These are phyloP conservation scores for Pharmacophagus antenor DNA, from an alignment of 2,888 invertebrate genomes.

Conservation along the genomic window DNA sequence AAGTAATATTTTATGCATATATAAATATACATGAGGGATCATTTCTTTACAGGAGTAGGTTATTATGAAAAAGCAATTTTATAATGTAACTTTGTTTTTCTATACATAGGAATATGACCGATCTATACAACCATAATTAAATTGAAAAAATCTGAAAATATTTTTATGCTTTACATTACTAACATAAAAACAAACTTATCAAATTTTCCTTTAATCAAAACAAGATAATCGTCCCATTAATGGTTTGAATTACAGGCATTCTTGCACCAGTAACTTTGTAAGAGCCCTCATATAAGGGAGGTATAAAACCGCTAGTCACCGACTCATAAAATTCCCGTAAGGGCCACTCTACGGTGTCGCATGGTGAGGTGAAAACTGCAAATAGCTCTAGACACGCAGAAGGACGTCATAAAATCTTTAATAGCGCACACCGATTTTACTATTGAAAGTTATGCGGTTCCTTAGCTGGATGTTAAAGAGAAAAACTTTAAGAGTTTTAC, in stretches of 20 bases:
- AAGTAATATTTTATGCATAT: not conserved
- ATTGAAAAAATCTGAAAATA: no score
- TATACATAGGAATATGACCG: not conserved
- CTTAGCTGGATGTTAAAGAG: not conserved
- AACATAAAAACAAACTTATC: no score
- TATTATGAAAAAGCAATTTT: no score
- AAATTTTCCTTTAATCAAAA: no score
- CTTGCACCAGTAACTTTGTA: conserved; percentile 49
- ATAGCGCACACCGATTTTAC: conserved; percentile 32
- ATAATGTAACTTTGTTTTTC: not conserved
- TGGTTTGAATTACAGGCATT: not conserved
- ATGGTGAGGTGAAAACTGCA: conserved; percentile 46
- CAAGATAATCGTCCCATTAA: not conserved
- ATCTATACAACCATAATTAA: not conserved
- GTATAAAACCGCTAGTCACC: conserved; percentile 66
- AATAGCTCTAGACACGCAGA: conserved; percentile 35
- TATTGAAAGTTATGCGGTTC: conserved; percentile 11
- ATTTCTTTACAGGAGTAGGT: no score
- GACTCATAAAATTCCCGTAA: conserved; percentile 63
- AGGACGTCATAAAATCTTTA: conserved; percentile 36
- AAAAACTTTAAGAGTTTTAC: not conserved
- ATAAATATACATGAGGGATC: not conserved
- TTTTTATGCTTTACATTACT: no score
- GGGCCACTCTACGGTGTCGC: conserved; percentile 49
- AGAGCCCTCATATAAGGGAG: conserved; percentile 56